Base-by-base conservation (phyloP, 2,113 vertebrate species). In the Chlamydotis undulata region DNA sequence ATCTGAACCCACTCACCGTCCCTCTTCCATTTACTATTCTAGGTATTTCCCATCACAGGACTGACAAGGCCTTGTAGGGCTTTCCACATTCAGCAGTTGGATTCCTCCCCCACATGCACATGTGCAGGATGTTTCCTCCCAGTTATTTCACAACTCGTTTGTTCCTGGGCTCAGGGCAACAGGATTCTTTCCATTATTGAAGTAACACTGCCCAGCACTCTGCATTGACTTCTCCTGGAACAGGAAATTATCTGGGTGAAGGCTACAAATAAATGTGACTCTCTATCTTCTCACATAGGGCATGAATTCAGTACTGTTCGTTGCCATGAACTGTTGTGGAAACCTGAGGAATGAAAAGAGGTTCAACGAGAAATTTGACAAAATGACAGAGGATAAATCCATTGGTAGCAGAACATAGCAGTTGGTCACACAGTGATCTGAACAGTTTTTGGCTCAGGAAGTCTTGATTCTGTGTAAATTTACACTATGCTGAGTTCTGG, bases 381-480 rank as follows among this genome's bases (percentile, higher is more conserved):
- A 81, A 89, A 33, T 13, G 31, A 55, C 1, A 2, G 31, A 47
- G 16, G 49, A 68, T 33, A 75, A 89, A 78, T 71, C 37, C n/a
- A 64, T 19, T 33, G 52, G 81, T 82, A 90, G 65, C 35, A 71
- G 60, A 43, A 14, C 10, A 53, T 52, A 90, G 74, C 90, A 94
- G 85, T 53, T 94, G 92, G 90, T 88, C 92, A 64, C 90, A 83
- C 74, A 87, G 90, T 31, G 78, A 90, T 93, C 61, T 35, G 57
- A 95, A 37, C 33, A 53, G 75, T 4, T 76, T 94, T 88, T 96
- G 92, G 75, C 92, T 94, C 85, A 73, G 29, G 43, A 90, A 64
- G 70, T 35, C 57, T 69, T 65, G 33, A 56, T 56, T 79, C 57
- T 16, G 43, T 78, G 70, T 91, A 95, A 93, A 96, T 95, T 78